Percentiles rank a stretch among this genome's conserved stretches.
Evolutionary conservation across 2,113 vertebrate species (phyloP).

Genomic region (Pontoporia blainvillei): DNA sequence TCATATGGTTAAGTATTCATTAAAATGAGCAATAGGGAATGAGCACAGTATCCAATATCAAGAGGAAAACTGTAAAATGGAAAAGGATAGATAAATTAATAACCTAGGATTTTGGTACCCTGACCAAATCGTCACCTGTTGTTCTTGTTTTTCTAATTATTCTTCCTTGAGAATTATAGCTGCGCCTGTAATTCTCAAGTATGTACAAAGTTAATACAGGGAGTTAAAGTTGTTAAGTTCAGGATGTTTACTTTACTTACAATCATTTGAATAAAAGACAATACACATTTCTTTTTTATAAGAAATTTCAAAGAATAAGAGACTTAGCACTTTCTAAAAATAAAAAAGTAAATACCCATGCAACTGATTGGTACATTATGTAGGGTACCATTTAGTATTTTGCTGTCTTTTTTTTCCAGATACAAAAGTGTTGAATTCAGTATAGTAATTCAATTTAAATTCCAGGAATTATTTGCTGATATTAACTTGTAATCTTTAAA

Average conservation of each 20-base stretch:
- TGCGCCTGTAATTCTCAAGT: conserved; percentile 13
- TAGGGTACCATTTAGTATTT: neutral
- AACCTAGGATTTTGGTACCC: conserved; percentile 21
- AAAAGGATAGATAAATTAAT: conserved; percentile 44
- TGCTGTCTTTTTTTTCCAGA: neutral
- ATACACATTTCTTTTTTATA: neutral
- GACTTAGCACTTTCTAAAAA: neutral
- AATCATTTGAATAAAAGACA: neutral
- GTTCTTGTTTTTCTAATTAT: conserved; percentile 54
- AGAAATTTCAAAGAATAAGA: neutral
- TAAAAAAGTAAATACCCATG: neutral
- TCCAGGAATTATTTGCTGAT: neutral
- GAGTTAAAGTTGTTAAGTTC: conserved; percentile 33
- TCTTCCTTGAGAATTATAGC: neutral
- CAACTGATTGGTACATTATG: neutral
- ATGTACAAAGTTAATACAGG: neutral
- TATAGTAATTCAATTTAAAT: neutral
- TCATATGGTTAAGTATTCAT: conserved; percentile 68
- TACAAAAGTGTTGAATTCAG: neutral
- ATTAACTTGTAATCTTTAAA: neutral
- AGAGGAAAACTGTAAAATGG: conserved; percentile 47
- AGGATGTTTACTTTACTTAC: conserved; percentile 20
- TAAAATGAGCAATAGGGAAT: conserved; percentile 55
- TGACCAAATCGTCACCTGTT: conserved; percentile 51
- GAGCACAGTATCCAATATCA: conserved; percentile 54